Base-by-base conservation (phyloP, 2,113 vertebrate species). In the Podiceps cristatus region DNA sequence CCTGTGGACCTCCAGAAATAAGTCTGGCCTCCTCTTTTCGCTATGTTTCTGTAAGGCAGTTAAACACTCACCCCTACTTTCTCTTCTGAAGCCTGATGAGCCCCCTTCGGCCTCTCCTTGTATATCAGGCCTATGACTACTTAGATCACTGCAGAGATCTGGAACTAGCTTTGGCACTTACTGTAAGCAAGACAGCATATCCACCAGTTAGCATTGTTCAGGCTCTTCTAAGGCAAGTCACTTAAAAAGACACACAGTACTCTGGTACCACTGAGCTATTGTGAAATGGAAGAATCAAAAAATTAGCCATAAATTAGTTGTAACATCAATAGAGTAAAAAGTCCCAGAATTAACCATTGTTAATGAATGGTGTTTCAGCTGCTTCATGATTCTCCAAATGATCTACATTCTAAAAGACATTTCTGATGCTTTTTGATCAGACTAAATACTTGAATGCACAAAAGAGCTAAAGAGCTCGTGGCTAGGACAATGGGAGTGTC, bases 401-500 rank as follows among this genome's bases (percentile, higher is more conserved):
- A 86, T 79, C 74, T 89, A 62, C 33, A 49, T 82, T 59, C 37
- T 71, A 63, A 72, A 75, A 74, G 66, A 17, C 6, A 5, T 63
- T 73, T 55, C 19, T 75, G 66, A 64, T 52, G 14, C 33, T 82
- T 58, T 95, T 94, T 90, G 42, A 93, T 90, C 88, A 55, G 63
- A 37, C 27, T 53, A 42, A 76, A 87, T 40, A 44, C 17, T 86
- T 94, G 55, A 88, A 94, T 60, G 37, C 22, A 91, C 40, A 59
- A 67, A 92, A 67, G 62, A 62, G 23, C 42, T 93, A 67, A 92
- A 67, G 62, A 62, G 23, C 42, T 93, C 69, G 81, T 90, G 78
- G 29, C 79, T 88, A 74, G 79, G 47, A 63, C 90, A 80, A 63
- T 44, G 88, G 90, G 75, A 94, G 75, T 86, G 88, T 74, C 79